phyloP scores from a whole-genome alignment of 2,888 invertebrate genomes.

The Corbicula japonica region DNA sequence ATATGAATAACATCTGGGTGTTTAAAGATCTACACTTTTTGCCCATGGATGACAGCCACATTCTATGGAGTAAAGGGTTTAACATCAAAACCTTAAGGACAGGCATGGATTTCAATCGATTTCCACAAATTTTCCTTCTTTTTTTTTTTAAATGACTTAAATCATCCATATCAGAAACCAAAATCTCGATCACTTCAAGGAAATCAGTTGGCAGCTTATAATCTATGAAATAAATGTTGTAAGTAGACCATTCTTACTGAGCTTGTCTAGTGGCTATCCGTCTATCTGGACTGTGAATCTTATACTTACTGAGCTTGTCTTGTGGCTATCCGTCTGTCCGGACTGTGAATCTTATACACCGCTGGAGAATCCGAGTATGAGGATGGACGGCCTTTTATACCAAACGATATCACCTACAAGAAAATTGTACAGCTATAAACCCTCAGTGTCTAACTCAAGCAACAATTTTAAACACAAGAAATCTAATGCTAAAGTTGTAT shows the following conservation, averaged over 20 bases:
- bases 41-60: too few relatives aligned
- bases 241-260: neutral
- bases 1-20: too few relatives aligned
- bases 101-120: too few relatives aligned
- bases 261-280: conserved; percentile 71
- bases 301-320: conserved; percentile 77
- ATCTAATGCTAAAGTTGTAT: too few relatives aligned
- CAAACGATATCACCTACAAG: conserved; percentile 81
- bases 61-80: too few relatives aligned
- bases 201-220: neutral
- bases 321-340: conserved; percentile 76
- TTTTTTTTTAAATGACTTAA: neutral
- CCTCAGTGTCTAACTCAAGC: too few relatives aligned
- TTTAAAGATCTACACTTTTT: too few relatives aligned
- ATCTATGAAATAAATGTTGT: neutral
- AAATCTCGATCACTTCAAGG: neutral
- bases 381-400: conserved; percentile 76
- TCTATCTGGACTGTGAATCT: conserved; percentile 79
- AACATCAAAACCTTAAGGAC: too few relatives aligned
- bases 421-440: neutral
- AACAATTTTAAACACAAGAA: too few relatives aligned
- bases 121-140: too few relatives aligned
- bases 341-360: conserved; percentile 79
- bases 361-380: conserved; percentile 73
- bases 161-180: neutral